Evolutionary conservation across 2,888 invertebrate genomes (phyloP).

Genomic region (Erynnis tages): DNA sequence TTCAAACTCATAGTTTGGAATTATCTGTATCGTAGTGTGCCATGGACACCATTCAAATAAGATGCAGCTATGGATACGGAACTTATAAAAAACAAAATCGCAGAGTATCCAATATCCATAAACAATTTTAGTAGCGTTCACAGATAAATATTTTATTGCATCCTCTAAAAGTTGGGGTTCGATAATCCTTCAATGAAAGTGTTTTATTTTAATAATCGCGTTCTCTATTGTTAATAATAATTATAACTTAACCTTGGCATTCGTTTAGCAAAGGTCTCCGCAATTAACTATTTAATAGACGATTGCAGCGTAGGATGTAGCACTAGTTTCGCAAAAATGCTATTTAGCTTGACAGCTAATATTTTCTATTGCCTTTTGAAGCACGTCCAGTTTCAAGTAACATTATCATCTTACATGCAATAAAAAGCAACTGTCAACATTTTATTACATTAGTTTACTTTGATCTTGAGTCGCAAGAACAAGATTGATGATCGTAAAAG

Average conservation of each 20-base stretch:
- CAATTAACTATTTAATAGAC: constrained; percentile 39
- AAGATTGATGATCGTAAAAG: neutral
- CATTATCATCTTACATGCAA: constrained; percentile 10
- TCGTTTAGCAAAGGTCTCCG: constrained; percentile 44
- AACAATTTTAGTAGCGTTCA: too few species aligned
- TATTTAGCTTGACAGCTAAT: constrained; percentile 26
- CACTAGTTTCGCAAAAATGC: constrained; percentile 30
- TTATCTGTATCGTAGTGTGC: too few species aligned
- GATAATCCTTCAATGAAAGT: constrained; percentile 14
- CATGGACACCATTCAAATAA: too few species aligned
- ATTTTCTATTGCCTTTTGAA: constrained; percentile 16
- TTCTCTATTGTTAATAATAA: constrained; percentile 38
- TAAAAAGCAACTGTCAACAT: constrained; percentile 13
- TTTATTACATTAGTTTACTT: constrained; percentile 4
- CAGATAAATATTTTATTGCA: too few species aligned
- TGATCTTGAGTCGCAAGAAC: constrained; percentile 1
- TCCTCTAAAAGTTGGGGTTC: too few species aligned
- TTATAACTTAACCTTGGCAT: constrained; percentile 45
- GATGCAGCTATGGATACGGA: too few species aligned
- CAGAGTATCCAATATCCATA: too few species aligned
- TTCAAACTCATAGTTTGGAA: too few species aligned
- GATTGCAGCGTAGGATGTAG: constrained; percentile 31
- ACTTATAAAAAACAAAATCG: too few species aligned
- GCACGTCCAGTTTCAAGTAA: constrained; percentile 2
- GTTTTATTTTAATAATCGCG: constrained; percentile 18